Base-by-base conservation (phyloP, 2,797 vertebrate species). In the Ambastaia sidthimunki region DNA sequence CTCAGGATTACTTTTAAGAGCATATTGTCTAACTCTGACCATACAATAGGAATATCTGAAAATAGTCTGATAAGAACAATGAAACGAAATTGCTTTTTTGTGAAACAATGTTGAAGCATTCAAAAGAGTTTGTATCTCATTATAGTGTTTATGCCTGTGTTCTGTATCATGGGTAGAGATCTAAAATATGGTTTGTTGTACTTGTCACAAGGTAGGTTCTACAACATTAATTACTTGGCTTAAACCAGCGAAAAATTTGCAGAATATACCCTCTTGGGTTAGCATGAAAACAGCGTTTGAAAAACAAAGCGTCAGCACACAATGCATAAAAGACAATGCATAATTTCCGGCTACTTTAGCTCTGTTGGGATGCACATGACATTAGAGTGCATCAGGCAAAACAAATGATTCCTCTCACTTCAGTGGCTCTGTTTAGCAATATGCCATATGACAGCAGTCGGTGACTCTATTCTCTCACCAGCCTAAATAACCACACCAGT, bases 81-180 rank as follows among this genome's bases (percentile, higher is more conserved):
- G 0, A 25, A 66, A 41, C 11, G 0, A 66, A 75, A 37, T 10
- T 54, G 28, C 34, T 75, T 65, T 28, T 23, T 52, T 54, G 28
- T 37, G 7, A 11, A 75, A 63, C 57, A 62, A 21, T 52, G 60
- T 50, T 85, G 90, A 90, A 91, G 86, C 81, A 0, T 62, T 74
- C 1, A 31, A 12, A 82, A 85, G 85, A 85, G 69, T 86, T 92
- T 89, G 91, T 85, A 90, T 91, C 90, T 88, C 87, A 91, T 91
- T 91, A 91, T 89, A 88, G 86, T 84, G 72, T 87, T 85, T 86
- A 85, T 75, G 13, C 7, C 59, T 50, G 13, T n/a, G n/a, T 31
- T 55, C 25, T 23, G 7, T 52, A 37, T 74, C 47, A 52, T 3
- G 1, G n/a, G 73, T 54, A 37, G 10, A 54, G 4, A 23, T 75